Conservation (phyloP, 1,140 invertebrate species). For the Tetramorium simillimum region DNA sequence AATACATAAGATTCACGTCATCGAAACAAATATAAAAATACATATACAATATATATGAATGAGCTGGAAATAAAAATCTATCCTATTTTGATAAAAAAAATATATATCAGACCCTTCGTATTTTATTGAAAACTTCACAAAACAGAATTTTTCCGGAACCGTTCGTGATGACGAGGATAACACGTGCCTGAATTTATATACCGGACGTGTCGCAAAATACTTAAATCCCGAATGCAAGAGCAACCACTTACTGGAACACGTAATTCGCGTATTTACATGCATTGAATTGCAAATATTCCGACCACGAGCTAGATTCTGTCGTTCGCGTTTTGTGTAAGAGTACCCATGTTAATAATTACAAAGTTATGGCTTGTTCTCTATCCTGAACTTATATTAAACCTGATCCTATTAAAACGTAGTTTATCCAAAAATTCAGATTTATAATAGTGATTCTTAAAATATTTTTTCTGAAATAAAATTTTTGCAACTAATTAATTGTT, state of each 20-base stretch:
- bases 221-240: constrained; percentile 42
- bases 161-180: background rate
- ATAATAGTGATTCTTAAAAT: background rate
- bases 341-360: constrained; percentile 6
- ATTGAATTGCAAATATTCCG: constrained; percentile 53
- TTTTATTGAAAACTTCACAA: background rate
- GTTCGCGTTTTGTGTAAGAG: constrained; percentile 26
- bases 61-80: background rate
- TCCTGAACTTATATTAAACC: background rate
- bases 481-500: background rate
- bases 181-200: constrained; percentile 20
- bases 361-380: constrained; percentile 14
- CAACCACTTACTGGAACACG: constrained; percentile 13
- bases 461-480: background rate
- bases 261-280: constrained; percentile 47
- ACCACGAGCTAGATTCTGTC: background rate
- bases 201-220: constrained; percentile 30
- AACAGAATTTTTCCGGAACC: background rate
- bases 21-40: background rate
- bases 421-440: background rate
- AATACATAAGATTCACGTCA: background rate
- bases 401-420: background rate
- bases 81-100: constrained; percentile 2
- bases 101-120: background rate
- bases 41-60: background rate